Evolutionary conservation across 2,888 invertebrate genomes (phyloP).

Genomic region (Chrysolina oricalcia): DNA sequence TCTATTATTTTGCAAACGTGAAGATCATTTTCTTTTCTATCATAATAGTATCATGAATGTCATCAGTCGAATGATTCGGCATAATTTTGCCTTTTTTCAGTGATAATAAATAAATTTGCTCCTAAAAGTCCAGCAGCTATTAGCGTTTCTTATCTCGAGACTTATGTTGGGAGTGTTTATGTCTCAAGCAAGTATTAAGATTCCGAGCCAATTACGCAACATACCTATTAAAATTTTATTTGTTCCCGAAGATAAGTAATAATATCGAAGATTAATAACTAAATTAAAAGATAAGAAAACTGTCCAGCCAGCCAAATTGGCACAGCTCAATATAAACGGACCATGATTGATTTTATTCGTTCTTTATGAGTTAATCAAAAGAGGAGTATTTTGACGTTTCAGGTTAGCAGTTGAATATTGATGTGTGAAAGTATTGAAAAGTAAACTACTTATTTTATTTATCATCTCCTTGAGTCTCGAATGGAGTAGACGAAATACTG

Average conservation of each 20-base stretch:
- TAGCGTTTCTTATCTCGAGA: too few relatives aligned
- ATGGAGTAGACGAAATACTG: too few relatives aligned
- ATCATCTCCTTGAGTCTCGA: too few relatives aligned
- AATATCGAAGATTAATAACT: constrained; percentile 42
- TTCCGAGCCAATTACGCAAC: constrained; percentile 12
- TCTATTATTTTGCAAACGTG: too few relatives aligned
- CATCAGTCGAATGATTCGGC: too few relatives aligned
- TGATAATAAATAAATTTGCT: too few relatives aligned
- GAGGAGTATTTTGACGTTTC: neutral
- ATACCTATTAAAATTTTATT: constrained; percentile 32
- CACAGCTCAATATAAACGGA: constrained; percentile 35
- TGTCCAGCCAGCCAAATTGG: constrained; percentile 32
- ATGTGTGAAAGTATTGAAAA: too few relatives aligned
- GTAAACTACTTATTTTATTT: too few relatives aligned
- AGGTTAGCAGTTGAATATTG: neutral
- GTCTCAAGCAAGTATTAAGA: constrained; percentile 5
- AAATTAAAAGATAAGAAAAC: constrained; percentile 42
- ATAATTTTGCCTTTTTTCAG: too few relatives aligned
- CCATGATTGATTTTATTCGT: constrained; percentile 43
- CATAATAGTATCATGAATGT: too few relatives aligned
- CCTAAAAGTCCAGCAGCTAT: too few relatives aligned
- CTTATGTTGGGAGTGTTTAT: constrained; percentile 7
- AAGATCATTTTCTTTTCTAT: too few relatives aligned
- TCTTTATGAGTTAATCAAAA: constrained; percentile 42
- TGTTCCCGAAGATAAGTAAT: constrained; percentile 30